Evolutionary conservation across 2,113 vertebrate species (phyloP).

Genomic region (Brienomyrus longianalis): DNA sequence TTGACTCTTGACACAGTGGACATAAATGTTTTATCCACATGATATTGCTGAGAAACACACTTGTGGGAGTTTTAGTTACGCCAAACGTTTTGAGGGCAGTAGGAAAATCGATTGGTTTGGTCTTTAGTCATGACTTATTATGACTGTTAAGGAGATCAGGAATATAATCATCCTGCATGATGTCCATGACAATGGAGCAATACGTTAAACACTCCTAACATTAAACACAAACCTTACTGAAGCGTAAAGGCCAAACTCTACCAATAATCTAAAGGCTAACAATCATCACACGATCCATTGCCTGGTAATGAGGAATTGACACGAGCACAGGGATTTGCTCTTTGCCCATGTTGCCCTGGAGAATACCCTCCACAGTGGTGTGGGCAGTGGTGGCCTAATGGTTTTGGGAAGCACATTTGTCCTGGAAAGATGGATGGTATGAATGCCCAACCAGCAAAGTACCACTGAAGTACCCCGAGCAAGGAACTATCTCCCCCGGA

Average conservation of each 20-base stretch:
- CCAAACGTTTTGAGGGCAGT: too few species aligned
- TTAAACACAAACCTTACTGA: background rate
- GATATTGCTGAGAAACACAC: background rate
- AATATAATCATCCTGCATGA: background rate
- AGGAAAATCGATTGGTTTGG: too few species aligned
- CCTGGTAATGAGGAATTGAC: background rate
- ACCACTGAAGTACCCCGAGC: too few species aligned
- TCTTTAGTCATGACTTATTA: background rate
- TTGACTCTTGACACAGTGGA: background rate
- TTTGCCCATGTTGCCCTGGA: background rate
- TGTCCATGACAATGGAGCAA: background rate
- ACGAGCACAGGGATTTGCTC: background rate
- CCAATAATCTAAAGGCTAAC: background rate
- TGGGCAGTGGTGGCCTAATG: too few species aligned
- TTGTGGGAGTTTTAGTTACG: too few species aligned
- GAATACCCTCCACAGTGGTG: background rate
- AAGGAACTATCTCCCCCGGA: too few species aligned
- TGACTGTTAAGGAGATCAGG: background rate
- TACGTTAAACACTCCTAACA: background rate
- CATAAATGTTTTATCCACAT: background rate
- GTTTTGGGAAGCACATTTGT: too few species aligned
- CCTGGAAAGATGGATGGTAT: too few species aligned
- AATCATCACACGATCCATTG: background rate
- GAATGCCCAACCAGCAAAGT: too few species aligned
- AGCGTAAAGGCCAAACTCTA: background rate